A percentile compares a stretch with the other conserved stretches of the same genome.
Evolutionary conservation across 2,888 invertebrate species (phyloP).

Genomic region (Maniola hyperantus): DNA sequence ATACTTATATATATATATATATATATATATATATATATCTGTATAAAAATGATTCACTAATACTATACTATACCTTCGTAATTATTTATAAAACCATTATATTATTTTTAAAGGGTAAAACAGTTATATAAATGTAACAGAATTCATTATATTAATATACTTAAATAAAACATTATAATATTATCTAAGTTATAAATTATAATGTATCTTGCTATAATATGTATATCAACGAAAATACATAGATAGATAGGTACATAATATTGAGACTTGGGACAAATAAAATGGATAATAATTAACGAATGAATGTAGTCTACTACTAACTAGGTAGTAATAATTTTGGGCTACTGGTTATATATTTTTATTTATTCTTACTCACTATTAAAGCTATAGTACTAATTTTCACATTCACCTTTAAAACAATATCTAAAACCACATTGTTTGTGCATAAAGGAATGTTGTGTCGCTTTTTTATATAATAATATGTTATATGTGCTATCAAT

Average conservation of each 20-base stretch:
- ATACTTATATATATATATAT: slow-evolving; percentile 20
- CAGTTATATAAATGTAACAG: slow-evolving; percentile 1
- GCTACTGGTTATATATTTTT: slow-evolving; percentile 14
- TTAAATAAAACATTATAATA: not conserved
- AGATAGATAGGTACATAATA: slow-evolving; percentile 1
- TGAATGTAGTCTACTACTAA: not conserved
- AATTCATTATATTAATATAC: not conserved
- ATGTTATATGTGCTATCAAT: slow-evolving; percentile 6
- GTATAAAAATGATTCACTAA: slow-evolving; percentile 21
- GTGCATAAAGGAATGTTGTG: not conserved
- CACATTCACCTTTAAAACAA: slow-evolving; percentile 37
- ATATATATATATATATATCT: not conserved
- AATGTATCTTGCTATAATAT: no score
- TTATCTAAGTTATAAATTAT: no score
- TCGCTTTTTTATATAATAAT: not conserved
- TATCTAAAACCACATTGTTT: slow-evolving; percentile 22
- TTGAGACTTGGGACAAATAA: not conserved
- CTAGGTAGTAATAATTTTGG: slow-evolving; percentile 7
- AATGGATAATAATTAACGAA: not conserved
- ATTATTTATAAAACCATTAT: slow-evolving; percentile 4
- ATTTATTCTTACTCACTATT: slow-evolving; percentile 63
- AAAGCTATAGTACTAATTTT: slow-evolving; percentile 77
- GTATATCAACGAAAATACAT: not conserved
- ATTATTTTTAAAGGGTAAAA: not conserved
- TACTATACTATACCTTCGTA: slow-evolving; percentile 4